phyloP scores from a whole-genome alignment of 2,888 invertebrate species.

The Glaucopsyche alexis region DNA sequence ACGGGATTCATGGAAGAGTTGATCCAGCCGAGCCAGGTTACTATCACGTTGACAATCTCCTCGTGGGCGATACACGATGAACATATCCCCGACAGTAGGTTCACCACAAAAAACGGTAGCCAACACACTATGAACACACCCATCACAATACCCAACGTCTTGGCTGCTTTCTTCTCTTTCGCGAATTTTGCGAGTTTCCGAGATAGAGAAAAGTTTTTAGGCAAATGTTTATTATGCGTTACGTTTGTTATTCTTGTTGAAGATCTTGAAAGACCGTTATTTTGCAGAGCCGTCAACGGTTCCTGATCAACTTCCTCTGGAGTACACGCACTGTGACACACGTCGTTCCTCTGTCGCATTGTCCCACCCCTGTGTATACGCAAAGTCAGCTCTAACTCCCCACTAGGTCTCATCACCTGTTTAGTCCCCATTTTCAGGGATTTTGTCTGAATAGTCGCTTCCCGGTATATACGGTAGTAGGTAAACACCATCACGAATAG shows the following conservation, averaged over 20 bases:
- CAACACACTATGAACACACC: constrained; percentile 98
- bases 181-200: constrained; percentile 96
- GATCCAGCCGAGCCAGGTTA: constrained; percentile 97
- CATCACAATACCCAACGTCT: constrained; percentile 97
- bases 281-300: constrained; percentile 87
- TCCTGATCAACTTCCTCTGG: constrained; percentile 85
- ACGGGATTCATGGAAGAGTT: constrained; percentile 98
- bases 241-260: constrained; percentile 84
- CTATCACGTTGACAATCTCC: constrained; percentile 91
- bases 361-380: constrained; percentile 96
- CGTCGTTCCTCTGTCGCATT: constrained; percentile 80
- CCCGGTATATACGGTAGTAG: constrained; percentile 96
- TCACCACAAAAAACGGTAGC: constrained; percentile 98
- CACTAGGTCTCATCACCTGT: constrained; percentile 91
- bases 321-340: constrained; percentile 80
- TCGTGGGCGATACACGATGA: constrained; percentile 92
- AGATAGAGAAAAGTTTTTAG: constrained; percentile 95
- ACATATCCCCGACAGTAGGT: constrained; percentile 94
- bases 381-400: constrained; percentile 92
- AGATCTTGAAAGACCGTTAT: constrained; percentile 86
- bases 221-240: constrained; percentile 82
- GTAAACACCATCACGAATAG: constrained; percentile 98
- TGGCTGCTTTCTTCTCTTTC: constrained; percentile 98
- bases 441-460: constrained; percentile 94
- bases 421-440: constrained; percentile 95